Evolutionary conservation across 30 jellyfish, hydroid and myxozoan genomes (phyloP), one percentile per base, ranked within the genome.

Genomic region (Chironex yamaguchii): DNA sequence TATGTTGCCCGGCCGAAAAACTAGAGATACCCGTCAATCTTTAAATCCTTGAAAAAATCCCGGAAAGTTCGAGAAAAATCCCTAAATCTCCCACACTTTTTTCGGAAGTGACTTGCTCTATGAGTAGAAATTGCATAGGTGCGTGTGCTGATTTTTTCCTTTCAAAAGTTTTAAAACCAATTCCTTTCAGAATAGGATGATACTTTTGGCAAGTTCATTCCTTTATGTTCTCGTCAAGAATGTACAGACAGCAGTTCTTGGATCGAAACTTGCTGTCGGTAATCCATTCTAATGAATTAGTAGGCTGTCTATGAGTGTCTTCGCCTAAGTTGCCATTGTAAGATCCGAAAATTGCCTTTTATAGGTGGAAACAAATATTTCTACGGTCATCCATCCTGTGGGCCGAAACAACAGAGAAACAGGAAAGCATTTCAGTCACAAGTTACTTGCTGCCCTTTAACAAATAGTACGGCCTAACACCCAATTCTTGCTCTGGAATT

Each of bases 331-430:
- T 21, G 79, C 89, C 89, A 76, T 76, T 50, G 67, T 63, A 34
- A 76, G 25, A 65, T 76, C 65, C 21, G 89, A 76, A 52, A 76
- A 76, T 50, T 30, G 80, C 80, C 52, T 76, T 64, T 52, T 76
- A 26, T 53, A 52, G 17, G 89, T 76, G 0, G 89, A 76, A 0
- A 76, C 86, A 76, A 76, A 76, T 50, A 52, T 76, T 52, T 76
- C 79, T 25, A 76, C 89, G 17, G 89, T 50, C 89, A 76, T 76
- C 29, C 89, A 52, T 64, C n/a, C n/a, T n/a, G n/a, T 76, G 89
- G 17, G 89, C 67, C 17, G 49, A 76, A 1, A 76, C 80, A 36
- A 76, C 89, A 26, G 65, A 50, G 24, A 76, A 76, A 76, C 79
- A 27, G 14, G 63, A 76, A 34, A 76, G 64, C 80, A 76, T 0